Conservation (phyloP, 2,113 vertebrate species). For the Dermatemys mawii region DNA sequence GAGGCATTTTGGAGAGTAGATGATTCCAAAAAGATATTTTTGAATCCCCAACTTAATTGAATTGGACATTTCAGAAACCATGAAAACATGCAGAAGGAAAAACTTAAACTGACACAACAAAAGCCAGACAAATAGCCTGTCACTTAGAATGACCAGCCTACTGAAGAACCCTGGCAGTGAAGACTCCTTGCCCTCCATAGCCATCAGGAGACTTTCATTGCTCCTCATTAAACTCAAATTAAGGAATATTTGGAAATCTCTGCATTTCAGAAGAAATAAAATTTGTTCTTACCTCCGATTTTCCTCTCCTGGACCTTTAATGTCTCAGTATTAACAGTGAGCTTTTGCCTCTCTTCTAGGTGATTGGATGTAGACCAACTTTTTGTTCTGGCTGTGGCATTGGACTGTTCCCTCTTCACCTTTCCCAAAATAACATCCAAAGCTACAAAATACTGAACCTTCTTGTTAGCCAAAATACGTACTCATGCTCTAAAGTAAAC, state of each 20-base stretch:
- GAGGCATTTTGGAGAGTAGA: neutral
- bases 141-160: neutral
- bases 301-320: rapidly evolving
- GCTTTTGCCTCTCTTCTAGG: neutral
- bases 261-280: neutral
- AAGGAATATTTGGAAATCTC: neutral
- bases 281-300: neutral
- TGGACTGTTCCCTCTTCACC: rapidly evolving
- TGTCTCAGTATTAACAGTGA: neutral
- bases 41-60: neutral
- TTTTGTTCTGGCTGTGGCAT: neutral
- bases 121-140: neutral
- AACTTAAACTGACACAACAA: neutral
- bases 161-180: neutral
- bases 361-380: neutral
- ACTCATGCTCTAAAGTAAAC: neutral
- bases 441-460: neutral
- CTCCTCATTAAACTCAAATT: neutral
- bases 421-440: neutral
- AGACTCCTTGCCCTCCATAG: neutral
- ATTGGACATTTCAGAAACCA: neutral
- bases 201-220: neutral
- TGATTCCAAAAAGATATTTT: neutral
- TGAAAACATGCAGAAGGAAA: neutral
- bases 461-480: neutral